A percentile compares a stretch with the other conserved stretches of the same genome.
Evolutionary conservation across 2,888 invertebrate genomes (phyloP).

Genomic region (Catocala fraxini): DNA sequence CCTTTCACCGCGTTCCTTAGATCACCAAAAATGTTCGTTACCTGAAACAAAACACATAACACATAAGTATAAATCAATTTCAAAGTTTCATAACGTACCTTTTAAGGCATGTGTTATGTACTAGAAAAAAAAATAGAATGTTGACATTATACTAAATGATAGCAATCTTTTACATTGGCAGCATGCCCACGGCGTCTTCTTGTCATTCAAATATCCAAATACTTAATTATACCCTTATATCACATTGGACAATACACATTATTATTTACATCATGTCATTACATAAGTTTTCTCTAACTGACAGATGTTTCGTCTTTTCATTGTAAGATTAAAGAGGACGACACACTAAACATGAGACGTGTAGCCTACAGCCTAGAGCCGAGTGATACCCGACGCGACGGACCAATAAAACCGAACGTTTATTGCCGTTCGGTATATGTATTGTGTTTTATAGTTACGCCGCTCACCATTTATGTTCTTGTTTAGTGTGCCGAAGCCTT

Average conservation of each 20-base stretch:
- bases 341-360: too few relatives aligned
- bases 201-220: slow-evolving; percentile 49
- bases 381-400: too few relatives aligned
- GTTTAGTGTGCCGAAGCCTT: too few relatives aligned
- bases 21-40: background rate
- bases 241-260: slow-evolving; percentile 28
- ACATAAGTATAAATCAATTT: slow-evolving; percentile 10
- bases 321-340: slow-evolving; percentile 12
- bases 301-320: slow-evolving; percentile 37
- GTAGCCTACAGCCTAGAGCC: too few relatives aligned
- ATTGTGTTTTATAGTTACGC: too few relatives aligned
- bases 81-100: slow-evolving; percentile 8
- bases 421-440: too few relatives aligned
- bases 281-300: slow-evolving; percentile 45
- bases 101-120: slow-evolving; percentile 5
- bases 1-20: too few relatives aligned
- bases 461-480: too few relatives aligned
- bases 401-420: too few relatives aligned
- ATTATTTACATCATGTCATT: slow-evolving; percentile 43
- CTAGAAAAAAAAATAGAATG: slow-evolving; percentile 10
- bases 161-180: slow-evolving; percentile 29
- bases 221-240: slow-evolving; percentile 48
- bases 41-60: slow-evolving; percentile 22
- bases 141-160: slow-evolving; percentile 26
- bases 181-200: slow-evolving; percentile 14